phyloP scores from a whole-genome alignment of 2,113 vertebrate genomes.

The Lampris megalopsis region DNA sequence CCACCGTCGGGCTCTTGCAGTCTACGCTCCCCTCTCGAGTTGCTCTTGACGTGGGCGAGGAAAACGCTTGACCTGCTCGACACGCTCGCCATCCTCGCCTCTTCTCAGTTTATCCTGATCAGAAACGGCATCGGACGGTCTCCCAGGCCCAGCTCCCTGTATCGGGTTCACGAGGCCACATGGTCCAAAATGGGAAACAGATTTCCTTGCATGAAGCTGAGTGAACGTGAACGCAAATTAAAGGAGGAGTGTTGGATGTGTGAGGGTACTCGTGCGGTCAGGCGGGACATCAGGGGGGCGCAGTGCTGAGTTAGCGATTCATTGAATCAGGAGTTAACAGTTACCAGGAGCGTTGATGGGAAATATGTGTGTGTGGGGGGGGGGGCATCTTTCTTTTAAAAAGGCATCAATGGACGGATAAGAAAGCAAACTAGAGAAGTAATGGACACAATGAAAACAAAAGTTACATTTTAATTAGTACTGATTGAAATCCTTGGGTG shows the following conservation, averaged over 20 bases:
- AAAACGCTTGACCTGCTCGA: neutral
- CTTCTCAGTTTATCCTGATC: slow-evolving; percentile 48
- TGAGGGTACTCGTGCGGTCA: slow-evolving; percentile 68
- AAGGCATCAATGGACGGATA: no score
- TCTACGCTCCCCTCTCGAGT: neutral
- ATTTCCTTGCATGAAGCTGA: slow-evolving; percentile 44
- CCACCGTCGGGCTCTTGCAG: neutral
- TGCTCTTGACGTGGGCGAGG: neutral
- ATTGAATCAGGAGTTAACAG: no score
- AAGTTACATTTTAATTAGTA: no score
- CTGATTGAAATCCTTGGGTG: no score
- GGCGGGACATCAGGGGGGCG: slow-evolving; percentile 44
- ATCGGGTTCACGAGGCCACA: slow-evolving; percentile 41
- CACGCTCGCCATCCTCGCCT: slow-evolving; percentile 1
- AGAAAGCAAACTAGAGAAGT: no score
- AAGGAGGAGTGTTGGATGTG: slow-evolving; percentile 63
- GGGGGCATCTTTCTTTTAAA: no score
- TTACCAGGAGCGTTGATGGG: no score
- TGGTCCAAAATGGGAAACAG: slow-evolving; percentile 66
- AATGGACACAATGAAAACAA: no score
- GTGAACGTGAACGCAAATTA: slow-evolving; percentile 70
- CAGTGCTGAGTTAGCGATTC: no score
- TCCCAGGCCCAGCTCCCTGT: slow-evolving; percentile 4
- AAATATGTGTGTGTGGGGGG: no score
- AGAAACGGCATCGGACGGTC: slow-evolving; percentile 42